Evolutionary conservation across 2,888 invertebrate species (phyloP).

Genomic region (Sepioteuthis lessoniana): DNA sequence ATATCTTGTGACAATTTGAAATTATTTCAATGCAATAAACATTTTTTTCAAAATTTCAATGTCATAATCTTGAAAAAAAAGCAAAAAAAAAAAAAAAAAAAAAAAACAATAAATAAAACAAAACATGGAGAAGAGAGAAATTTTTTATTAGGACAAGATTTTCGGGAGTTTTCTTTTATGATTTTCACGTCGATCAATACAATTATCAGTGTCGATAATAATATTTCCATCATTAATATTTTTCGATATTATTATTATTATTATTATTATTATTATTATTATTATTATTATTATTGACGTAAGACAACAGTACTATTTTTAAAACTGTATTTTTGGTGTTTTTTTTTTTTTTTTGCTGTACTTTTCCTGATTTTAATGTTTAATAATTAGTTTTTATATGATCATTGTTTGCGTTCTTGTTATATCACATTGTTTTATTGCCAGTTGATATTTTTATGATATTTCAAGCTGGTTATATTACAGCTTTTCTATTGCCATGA

Average conservation of each 20-base stretch:
- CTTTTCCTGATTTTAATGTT: background rate
- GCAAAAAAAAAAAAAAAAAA: background rate
- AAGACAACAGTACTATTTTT: background rate
- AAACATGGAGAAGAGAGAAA: constrained; percentile 7
- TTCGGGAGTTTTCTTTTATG: constrained; percentile 33
- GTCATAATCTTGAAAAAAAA: too few species aligned
- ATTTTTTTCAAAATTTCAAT: too few species aligned
- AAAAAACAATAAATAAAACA: background rate
- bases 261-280: background rate
- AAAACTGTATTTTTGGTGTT: constrained; percentile 5
- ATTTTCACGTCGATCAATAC: constrained; percentile 33
- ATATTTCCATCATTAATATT: background rate
- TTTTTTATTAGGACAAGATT: constrained; percentile 13
- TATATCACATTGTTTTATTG: background rate
- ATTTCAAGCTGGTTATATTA: background rate
- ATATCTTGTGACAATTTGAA: background rate
- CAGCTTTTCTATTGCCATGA: background rate
- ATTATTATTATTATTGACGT: background rate
- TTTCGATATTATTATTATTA: background rate
- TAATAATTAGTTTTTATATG: background rate
- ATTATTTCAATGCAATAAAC: background rate
- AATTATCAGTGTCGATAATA: constrained; percentile 23
- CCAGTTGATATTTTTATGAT: background rate
- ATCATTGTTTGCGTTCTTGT: background rate
- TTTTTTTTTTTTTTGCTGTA: too few species aligned